Conservation (phyloP, 2,888 invertebrate genomes). For the Acanthococcus lagerstroemiae region DNA sequence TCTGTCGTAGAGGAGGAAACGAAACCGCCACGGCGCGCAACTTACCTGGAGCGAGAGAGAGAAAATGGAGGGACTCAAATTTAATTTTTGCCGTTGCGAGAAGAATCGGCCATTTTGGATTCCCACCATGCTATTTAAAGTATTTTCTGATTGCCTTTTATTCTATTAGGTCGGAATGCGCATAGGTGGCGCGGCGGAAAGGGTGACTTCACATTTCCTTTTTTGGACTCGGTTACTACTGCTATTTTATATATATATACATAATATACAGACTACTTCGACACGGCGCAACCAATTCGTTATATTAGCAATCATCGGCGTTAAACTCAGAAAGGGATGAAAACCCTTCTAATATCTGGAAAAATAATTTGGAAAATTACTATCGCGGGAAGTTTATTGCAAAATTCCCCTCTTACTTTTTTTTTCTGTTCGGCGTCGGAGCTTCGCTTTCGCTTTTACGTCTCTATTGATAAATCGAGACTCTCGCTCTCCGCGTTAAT, state of each 20-base stretch:
- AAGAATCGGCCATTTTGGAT: conserved; percentile 20
- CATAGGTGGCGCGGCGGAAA: neutral
- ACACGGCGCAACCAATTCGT: conserved; percentile 17
- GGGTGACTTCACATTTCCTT: neutral
- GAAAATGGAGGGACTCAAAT: too few relatives aligned
- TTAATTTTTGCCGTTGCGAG: neutral
- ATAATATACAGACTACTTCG: too few relatives aligned
- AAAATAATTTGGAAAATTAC: conserved; percentile 19
- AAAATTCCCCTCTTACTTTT: neutral
- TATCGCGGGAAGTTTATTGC: conserved; percentile 11
- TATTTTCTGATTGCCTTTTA: conserved; percentile 25
- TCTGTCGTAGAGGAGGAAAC: too few relatives aligned
- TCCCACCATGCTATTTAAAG: conserved; percentile 16
- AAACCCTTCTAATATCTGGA: conserved; percentile 15
- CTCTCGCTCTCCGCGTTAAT: too few relatives aligned
- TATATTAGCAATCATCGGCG: conserved; percentile 17
- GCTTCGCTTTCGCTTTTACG: neutral
- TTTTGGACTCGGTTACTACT: neutral
- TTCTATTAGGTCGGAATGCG: conserved; percentile 9
- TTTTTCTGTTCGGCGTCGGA: neutral
- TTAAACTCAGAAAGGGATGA: conserved; percentile 11
- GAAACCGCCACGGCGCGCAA: too few relatives aligned
- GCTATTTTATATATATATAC: too few relatives aligned
- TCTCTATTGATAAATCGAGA: too few relatives aligned
- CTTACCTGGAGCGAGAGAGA: neutral